Base-by-base conservation (phyloP, 2,113 vertebrate genomes). In the Scomber colias region DNA sequence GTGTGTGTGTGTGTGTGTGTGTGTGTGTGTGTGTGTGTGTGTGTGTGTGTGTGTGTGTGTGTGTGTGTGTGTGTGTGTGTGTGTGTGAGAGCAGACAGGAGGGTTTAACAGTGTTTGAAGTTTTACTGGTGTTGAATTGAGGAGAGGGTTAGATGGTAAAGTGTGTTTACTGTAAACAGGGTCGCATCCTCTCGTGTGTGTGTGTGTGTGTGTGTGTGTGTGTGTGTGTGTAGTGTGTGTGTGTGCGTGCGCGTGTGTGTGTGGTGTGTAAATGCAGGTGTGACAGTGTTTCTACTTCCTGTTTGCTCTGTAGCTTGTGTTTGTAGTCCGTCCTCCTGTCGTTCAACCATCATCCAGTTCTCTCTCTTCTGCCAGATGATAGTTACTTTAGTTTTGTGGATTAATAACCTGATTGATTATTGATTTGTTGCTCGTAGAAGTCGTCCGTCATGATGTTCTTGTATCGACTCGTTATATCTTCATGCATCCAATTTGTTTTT, bases 41-140 rank as follows among this genome's bases (percentile, higher is more conserved):
- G 24, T 27, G 24, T 27, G 35, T 9, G 35, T 57, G 63, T 54
- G 1, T 68, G 63, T 78, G 31, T 61, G 51, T 30, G 57, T 67
- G 64, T 68, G 40, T 60, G 71, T 67, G 60, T 66, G 0, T 68
- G 63, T 78, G 31, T 61, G 51, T 30, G 57, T 67, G 64, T 68
- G 40, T 60, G 71, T 67, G 60, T 66, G 35, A 2, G 35, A 9
- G 35, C 35, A 9, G 35, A 9, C 35, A 2, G 35, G 35, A 40
- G 8, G 35, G 9, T 8, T 40, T 40, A 40, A 40, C 6, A 0
- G 7, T 51, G 13, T 67, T 74, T 82, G 72, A 82, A 50, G 75
- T 65, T 73, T 74, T 46, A 17, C 48, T 5, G 15, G 30, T 69
- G 77, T 81, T 27, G 68, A 78, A 62, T 7, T 49, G 71, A 27